Conservation (phyloP, 1,140 invertebrate genomes). For the Luehdorfia chinensis region DNA sequence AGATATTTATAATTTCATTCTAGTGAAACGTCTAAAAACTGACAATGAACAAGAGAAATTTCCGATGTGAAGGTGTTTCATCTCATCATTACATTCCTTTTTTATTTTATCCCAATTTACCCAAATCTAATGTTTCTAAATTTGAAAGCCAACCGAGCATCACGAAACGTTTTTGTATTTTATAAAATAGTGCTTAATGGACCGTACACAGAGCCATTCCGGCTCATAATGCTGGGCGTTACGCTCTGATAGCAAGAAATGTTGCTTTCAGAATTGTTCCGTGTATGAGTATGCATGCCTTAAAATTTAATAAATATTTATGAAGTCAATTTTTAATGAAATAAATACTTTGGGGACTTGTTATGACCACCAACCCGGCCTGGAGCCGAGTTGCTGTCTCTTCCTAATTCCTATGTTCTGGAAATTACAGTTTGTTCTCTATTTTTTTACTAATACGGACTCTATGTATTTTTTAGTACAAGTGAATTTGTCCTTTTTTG, state of each 20-base stretch:
- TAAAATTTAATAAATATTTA: neutral
- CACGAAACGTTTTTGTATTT: constrained; percentile 34
- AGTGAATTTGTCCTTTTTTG: neutral
- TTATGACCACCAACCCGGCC: too few relatives aligned
- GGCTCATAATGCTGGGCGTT: constrained; percentile 32
- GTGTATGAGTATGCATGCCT: neutral
- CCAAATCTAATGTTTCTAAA: constrained; percentile 5
- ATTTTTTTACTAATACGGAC: neutral
- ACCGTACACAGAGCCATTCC: constrained; percentile 42
- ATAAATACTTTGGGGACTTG: too few relatives aligned
- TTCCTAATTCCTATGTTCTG: too few relatives aligned
- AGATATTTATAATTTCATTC: too few relatives aligned
- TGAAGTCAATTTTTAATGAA: neutral
- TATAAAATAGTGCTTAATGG: constrained; percentile 41
- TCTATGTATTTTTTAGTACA: too few relatives aligned
- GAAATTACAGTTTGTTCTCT: too few relatives aligned
- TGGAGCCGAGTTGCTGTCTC: too few relatives aligned
- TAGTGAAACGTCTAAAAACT: too few relatives aligned
- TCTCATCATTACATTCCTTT: constrained; percentile 4
- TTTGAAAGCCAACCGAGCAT: constrained; percentile 24
- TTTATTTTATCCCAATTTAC: neutral
- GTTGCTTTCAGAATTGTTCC: constrained; percentile 17
- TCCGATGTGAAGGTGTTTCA: constrained; percentile 3
- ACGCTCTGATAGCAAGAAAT: constrained; percentile 47
- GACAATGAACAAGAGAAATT: too few relatives aligned